phyloP scores from a whole-genome alignment of 2,888 invertebrate species.

The Amblyjoppa fuscipennis region DNA sequence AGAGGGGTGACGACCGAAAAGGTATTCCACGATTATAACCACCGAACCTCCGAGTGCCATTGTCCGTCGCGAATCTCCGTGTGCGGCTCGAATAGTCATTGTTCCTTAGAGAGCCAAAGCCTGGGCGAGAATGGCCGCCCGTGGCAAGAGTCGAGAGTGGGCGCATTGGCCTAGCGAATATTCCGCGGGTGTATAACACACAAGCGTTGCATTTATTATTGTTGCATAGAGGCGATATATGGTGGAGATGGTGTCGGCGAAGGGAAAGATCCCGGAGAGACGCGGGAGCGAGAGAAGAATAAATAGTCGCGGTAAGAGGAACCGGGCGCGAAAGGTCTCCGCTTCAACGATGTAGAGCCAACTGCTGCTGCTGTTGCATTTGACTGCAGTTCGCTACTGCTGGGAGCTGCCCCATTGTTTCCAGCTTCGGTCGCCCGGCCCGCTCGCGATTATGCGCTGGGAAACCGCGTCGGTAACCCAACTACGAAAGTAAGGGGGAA shows the following conservation, averaged over 20 bases:
- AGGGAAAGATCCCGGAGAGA: slow-evolving; percentile 41
- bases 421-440: slow-evolving; percentile 70
- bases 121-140: slow-evolving; percentile 16
- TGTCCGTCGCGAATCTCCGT: slow-evolving; percentile 53
- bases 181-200: slow-evolving; percentile 67
- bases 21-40: slow-evolving; percentile 59
- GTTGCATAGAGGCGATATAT: slow-evolving; percentile 69
- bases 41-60: slow-evolving; percentile 46
- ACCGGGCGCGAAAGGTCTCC: slow-evolving; percentile 79
- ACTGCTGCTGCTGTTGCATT: slow-evolving; percentile 35
- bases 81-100: slow-evolving; percentile 57
- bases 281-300: slow-evolving; percentile 75
- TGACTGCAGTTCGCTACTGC: slow-evolving; percentile 52
- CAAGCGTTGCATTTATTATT: slow-evolving; percentile 76
- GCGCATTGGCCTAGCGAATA: slow-evolving; percentile 46
- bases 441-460: slow-evolving; percentile 65
- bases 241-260: slow-evolving; percentile 62
- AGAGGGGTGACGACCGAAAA: slow-evolving; percentile 47
- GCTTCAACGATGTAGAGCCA: slow-evolving; percentile 56
- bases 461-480: slow-evolving; percentile 63
- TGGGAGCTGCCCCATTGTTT: slow-evolving; percentile 76
- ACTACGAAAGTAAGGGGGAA: slow-evolving; percentile 46
- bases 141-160: not conserved
- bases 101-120: slow-evolving; percentile 63
- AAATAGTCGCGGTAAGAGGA: slow-evolving; percentile 75